A percentile compares a stretch with the other conserved stretches of the same genome.
These are phyloP conservation scores for Naso thynnoides DNA, from an alignment of 2,797 vertebrate species.

Conservation along the genomic window DNA sequence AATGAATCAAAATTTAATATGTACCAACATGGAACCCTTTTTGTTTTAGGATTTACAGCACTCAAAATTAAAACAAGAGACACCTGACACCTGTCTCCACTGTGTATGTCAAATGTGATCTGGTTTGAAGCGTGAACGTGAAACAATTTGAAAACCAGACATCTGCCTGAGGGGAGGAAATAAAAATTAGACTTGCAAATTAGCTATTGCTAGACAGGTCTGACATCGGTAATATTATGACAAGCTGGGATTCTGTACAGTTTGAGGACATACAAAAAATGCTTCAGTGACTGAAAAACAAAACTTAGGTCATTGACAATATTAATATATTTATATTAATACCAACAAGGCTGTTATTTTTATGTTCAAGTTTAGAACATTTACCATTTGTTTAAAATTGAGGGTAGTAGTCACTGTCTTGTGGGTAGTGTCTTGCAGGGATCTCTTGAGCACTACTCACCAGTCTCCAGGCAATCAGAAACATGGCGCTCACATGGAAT, in stretches of 20 bases:
- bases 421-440: conserved; percentile 61
- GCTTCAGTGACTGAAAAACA: conserved; percentile 73
- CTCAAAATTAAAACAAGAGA: conserved; percentile 68
- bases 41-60: conserved; percentile 70
- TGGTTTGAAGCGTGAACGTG: conserved; percentile 60
- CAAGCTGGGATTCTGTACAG: conserved; percentile 84
- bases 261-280: conserved; percentile 81
- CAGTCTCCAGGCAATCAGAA: conserved; percentile 68
- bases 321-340: conserved; percentile 89
- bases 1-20: conserved; percentile 81
- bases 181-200: conserved; percentile 69
- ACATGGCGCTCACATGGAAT: conserved; percentile 85
- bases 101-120: conserved; percentile 41
- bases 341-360: conserved; percentile 87
- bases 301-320: conserved; percentile 81
- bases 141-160: conserved; percentile 50
- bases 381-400: conserved; percentile 82
- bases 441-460: conserved; percentile 68
- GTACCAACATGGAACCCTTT: conserved; percentile 78
- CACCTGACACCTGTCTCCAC: conserved; percentile 41
- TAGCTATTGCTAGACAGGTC: conserved; percentile 73
- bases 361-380: conserved; percentile 83
- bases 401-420: conserved; percentile 79
- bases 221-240: conserved; percentile 78
- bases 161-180: conserved; percentile 39